Evolutionary conservation across 2,888 invertebrate genomes (phyloP).

Genomic region (Eupithecia exiguata): DNA sequence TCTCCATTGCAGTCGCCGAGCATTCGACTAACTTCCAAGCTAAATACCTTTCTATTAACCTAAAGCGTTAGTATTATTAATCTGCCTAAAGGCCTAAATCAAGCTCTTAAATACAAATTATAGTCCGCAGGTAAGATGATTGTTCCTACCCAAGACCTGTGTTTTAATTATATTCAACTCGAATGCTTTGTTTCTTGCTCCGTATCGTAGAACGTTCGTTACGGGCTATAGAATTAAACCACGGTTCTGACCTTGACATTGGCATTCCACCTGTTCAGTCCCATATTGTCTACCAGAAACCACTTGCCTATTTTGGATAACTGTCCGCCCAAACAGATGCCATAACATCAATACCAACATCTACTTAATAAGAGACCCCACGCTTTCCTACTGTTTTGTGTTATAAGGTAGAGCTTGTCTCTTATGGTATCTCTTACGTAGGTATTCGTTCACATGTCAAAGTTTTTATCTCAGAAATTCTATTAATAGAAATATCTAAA

Average conservation of each 20-base stretch:
- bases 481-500: not conserved
- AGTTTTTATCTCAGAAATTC: not conserved
- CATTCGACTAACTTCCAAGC: not conserved
- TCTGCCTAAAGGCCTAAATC: not conserved
- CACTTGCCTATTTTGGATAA: constrained; percentile 30
- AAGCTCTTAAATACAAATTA: not conserved
- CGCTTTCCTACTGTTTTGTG: constrained; percentile 9
- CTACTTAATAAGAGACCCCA: constrained; percentile 24
- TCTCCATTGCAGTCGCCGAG: constrained; percentile 7
- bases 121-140: too few species aligned
- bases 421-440: not conserved
- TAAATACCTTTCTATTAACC: not conserved
- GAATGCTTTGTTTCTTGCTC: not conserved
- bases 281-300: constrained; percentile 23
- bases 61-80: too few species aligned
- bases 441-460: not conserved
- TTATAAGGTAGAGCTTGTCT: not conserved
- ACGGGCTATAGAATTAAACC: not conserved
- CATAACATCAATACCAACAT: constrained; percentile 33
- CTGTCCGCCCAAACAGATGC: constrained; percentile 39
- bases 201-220: not conserved
- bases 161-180: not conserved
- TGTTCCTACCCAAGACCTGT: not conserved
- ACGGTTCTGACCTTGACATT: constrained; percentile 36
- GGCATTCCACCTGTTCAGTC: constrained; percentile 31